Conservation (phyloP, 2,113 vertebrate species). For the Nycticryphes semicollaris region DNA sequence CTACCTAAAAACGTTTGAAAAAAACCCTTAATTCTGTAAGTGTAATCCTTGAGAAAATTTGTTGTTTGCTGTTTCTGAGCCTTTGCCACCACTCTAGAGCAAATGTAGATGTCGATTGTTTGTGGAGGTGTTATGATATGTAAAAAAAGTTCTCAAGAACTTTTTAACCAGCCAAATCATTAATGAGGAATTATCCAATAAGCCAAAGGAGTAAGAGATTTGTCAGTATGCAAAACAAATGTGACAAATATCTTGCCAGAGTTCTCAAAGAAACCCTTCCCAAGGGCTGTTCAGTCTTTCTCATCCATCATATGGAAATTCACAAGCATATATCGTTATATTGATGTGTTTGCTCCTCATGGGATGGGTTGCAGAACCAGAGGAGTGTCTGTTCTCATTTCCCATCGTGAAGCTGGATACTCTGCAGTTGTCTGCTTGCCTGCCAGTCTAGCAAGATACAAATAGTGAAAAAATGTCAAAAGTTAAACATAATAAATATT, state of each 20-base stretch:
- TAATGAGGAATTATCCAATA: not conserved
- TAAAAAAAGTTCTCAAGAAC: not conserved
- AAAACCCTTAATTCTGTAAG: not conserved
- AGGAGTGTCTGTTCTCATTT: not conserved
- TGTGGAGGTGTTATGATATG: not conserved
- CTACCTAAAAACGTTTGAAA: not conserved
- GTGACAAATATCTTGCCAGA: not conserved
- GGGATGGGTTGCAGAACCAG: not conserved
- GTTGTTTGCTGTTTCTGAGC: not conserved
- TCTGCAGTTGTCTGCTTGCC: not conserved
- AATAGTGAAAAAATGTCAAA: not conserved
- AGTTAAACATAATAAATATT: not conserved
- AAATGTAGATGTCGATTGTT: not conserved
- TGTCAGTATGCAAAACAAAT: not conserved
- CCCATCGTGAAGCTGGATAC: not conserved
- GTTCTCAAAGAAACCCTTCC: not conserved
- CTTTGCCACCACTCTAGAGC: not conserved
- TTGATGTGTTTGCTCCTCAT: accelerated
- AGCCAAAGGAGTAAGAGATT: not conserved
- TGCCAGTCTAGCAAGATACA: not conserved
- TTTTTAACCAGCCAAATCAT: not conserved
- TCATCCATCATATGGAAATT: not conserved
- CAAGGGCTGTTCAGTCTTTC: not conserved
- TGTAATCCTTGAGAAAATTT: not conserved
- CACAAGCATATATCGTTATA: not conserved